Percentiles rank a stretch among this genome's conserved stretches.
Evolutionary conservation across 2,797 vertebrate species (phyloP).

Genomic region (Sebastes paucispinis): DNA sequence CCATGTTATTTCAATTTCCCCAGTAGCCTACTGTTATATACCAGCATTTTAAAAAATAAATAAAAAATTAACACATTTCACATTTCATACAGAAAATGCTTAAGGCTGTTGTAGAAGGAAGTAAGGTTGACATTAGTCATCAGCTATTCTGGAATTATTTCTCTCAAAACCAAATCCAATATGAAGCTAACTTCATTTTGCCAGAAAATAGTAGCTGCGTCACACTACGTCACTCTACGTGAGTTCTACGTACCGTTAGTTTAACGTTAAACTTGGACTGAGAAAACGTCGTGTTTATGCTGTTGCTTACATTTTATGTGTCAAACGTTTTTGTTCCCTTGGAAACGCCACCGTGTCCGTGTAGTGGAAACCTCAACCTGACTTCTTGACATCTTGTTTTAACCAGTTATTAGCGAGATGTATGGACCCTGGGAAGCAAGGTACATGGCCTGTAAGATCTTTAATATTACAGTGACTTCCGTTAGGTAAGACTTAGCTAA

Average conservation of each 20-base stretch:
- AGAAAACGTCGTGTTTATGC: not conserved
- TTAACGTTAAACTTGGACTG: not conserved
- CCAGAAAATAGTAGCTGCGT: accelerated
- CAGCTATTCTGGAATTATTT: not conserved
- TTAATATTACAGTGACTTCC: not conserved
- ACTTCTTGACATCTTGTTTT: not conserved
- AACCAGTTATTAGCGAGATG: not conserved
- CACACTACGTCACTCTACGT: not conserved
- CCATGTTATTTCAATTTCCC: too few relatives aligned
- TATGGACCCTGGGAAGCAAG: not conserved
- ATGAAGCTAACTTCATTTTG: not conserved
- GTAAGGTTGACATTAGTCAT: not conserved
- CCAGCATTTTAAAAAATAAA: not conserved
- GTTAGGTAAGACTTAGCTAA: too few relatives aligned
- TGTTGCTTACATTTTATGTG: not conserved
- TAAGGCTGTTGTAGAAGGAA: not conserved
- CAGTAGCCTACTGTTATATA: too few relatives aligned
- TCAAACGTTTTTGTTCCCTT: not conserved
- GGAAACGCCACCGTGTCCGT: not conserved
- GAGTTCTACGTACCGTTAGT: not conserved
- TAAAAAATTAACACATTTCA: not conserved
- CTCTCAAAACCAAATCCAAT: not conserved
- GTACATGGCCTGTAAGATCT: not conserved
- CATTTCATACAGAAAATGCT: not conserved
- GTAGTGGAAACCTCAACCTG: not conserved